Evolutionary conservation across 2,888 invertebrate genomes (phyloP).

Genomic region (Folsomia candida): DNA sequence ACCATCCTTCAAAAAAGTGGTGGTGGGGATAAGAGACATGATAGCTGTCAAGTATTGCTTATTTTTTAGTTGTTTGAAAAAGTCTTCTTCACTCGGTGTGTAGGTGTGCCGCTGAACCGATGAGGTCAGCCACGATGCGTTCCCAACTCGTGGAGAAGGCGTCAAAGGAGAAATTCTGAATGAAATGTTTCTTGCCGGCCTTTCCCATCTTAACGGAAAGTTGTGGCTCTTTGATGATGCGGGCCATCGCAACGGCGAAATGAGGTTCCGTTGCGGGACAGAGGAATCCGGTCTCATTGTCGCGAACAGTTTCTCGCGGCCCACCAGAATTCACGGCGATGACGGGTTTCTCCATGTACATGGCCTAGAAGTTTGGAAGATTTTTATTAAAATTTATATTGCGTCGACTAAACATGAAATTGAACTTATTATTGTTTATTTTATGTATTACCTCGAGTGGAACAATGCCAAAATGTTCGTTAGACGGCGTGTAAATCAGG

Average conservation of each 20-base stretch:
- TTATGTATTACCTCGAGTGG: slow-evolving; percentile 71
- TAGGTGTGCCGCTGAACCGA: too few relatives aligned
- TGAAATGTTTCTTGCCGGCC: slow-evolving; percentile 71
- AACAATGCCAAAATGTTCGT: slow-evolving; percentile 99
- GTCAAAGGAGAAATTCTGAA: slow-evolving; percentile 77
- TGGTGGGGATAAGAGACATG: too few relatives aligned
- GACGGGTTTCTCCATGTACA: slow-evolving; percentile 90
- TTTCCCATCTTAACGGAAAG: slow-evolving; percentile 68
- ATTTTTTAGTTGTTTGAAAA: too few relatives aligned
- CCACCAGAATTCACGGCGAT: slow-evolving; percentile 95
- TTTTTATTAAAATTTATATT: not conserved
- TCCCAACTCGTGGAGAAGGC: slow-evolving; percentile 72
- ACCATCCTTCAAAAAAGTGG: too few relatives aligned
- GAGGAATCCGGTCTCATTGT: slow-evolving; percentile 76
- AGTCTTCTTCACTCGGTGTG: too few relatives aligned
- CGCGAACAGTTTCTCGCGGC: slow-evolving; percentile 84
- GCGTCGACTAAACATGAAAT: not conserved
- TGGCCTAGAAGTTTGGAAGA: slow-evolving; percentile 60
- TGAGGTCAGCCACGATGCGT: slow-evolving; percentile 54
- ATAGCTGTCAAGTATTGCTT: slow-evolving; percentile 19
- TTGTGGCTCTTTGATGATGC: slow-evolving; percentile 64
- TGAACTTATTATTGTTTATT: not conserved
- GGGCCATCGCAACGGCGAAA: slow-evolving; percentile 75
- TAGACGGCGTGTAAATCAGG: slow-evolving; percentile 89
- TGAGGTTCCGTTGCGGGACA: slow-evolving; percentile 67